Evolutionary conservation across 1,140 invertebrate genomes (phyloP).

Genomic region (Brachionus paranguensis): DNA sequence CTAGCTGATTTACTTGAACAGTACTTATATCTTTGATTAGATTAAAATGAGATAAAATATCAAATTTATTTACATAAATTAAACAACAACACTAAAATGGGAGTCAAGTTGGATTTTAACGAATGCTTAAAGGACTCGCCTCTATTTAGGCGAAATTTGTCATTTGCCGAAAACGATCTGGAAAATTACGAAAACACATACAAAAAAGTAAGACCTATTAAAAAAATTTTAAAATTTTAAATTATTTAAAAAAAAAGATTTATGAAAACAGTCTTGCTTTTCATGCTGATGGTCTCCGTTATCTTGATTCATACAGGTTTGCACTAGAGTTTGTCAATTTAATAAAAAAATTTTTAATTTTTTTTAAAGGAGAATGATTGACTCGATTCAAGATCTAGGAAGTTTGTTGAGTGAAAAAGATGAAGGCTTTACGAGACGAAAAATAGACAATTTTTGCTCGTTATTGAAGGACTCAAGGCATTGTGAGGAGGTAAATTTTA

Average conservation of each 20-base stretch:
- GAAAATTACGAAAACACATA: background rate
- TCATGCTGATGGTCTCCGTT: background rate
- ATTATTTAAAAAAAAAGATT: background rate
- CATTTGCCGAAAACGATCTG: background rate
- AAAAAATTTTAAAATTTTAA: background rate
- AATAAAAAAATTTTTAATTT: background rate
- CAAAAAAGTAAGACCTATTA: background rate
- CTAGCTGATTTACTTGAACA: background rate
- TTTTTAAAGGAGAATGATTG: background rate
- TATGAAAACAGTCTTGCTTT: constrained; percentile 13
- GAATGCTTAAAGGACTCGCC: constrained; percentile 36
- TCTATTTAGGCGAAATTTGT: background rate
- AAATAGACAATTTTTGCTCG: constrained; percentile 19
- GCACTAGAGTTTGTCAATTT: background rate
- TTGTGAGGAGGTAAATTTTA: background rate
- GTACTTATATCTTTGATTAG: background rate
- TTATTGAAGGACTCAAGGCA: constrained; percentile 3
- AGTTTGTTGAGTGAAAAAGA: constrained; percentile 11
- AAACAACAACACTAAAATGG: constrained; percentile 3
- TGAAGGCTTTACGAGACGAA: background rate
- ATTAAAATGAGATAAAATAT: background rate
- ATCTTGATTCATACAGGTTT: constrained; percentile 1
- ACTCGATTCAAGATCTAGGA: background rate
- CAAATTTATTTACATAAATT: background rate
- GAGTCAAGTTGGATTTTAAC: constrained; percentile 24